Conservation (phyloP, 2,888 invertebrate genomes). For the Agriopis marginaria region DNA sequence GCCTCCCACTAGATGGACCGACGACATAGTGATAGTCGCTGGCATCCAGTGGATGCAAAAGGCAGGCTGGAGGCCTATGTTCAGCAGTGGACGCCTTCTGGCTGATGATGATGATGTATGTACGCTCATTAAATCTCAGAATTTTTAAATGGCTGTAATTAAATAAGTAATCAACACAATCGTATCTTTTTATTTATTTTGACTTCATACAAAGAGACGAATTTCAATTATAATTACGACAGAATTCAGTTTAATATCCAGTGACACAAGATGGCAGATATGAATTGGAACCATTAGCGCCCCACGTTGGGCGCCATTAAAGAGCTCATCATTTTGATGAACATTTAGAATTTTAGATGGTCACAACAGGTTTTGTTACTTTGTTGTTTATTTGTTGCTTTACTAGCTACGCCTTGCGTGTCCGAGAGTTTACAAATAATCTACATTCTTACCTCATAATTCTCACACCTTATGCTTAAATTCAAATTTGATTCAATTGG, state of each 20-base stretch:
- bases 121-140: background rate
- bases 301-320: conserved; percentile 61
- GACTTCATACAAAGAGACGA: conserved; percentile 1
- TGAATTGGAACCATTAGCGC: conserved; percentile 40
- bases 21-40: no score
- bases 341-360: conserved; percentile 58
- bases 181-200: background rate
- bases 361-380: conserved; percentile 45
- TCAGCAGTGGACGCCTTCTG: no score
- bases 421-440: background rate
- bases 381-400: conserved; percentile 39
- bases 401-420: background rate
- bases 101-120: no score
- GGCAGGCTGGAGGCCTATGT: no score
- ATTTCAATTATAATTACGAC: conserved; percentile 32
- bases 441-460: no score
- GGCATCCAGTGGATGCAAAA: no score
- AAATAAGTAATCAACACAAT: conserved; percentile 5
- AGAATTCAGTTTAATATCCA: conserved; percentile 32
- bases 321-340: conserved; percentile 58
- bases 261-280: conserved; percentile 33
- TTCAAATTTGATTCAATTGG: no score
- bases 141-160: background rate
- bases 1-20: no score
- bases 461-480: no score